A percentile compares a stretch with the other conserved stretches of the same genome.
Evolutionary conservation across 2,113 vertebrate genomes (phyloP).

Genomic region (Psilopsiagon aymara): DNA sequence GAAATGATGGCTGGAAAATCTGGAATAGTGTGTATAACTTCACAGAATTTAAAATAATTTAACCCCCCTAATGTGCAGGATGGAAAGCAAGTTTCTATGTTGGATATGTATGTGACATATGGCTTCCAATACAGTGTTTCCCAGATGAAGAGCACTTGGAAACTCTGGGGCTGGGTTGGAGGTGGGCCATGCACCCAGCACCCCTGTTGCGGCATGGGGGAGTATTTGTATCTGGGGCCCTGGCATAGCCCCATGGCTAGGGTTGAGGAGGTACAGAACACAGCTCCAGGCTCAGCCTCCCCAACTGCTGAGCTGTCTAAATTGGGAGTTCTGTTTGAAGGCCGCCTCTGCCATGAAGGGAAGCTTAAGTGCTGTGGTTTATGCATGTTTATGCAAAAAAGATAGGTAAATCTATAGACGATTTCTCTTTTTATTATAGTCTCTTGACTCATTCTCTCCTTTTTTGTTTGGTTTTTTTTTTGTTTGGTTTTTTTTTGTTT

Average conservation of each 20-base stretch:
- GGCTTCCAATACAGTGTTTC: background rate
- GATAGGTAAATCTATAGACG: background rate
- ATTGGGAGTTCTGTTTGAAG: background rate
- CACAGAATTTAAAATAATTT: background rate
- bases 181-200: background rate
- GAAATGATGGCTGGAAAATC: background rate
- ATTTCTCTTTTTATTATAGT: background rate
- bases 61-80: background rate
- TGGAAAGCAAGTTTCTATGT: background rate
- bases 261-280: background rate
- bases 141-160: background rate
- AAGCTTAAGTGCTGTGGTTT: background rate
- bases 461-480: no score
- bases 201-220: rapidly evolving
- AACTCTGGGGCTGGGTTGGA: background rate
- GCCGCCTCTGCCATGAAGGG: background rate
- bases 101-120: background rate
- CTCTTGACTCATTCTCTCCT: background rate
- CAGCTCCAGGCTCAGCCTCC: background rate
- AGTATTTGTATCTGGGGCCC: background rate
- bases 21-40: background rate
- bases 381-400: background rate
- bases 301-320: background rate
- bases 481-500: no score
- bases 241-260: background rate